Evolutionary conservation across 2,888 invertebrate genomes (phyloP).

Genomic region (Chorisops tibialis): DNA sequence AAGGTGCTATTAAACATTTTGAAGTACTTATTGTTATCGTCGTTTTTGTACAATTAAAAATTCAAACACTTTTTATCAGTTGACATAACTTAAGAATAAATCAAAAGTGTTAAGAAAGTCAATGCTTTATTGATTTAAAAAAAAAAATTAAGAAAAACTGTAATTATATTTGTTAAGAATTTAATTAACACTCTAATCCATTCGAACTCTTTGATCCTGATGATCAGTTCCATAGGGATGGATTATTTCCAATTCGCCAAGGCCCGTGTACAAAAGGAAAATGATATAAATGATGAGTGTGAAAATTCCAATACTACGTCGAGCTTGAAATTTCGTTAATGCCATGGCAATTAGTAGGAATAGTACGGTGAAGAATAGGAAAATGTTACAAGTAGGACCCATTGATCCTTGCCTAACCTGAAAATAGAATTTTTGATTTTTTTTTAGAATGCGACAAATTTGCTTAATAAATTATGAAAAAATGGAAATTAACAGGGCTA

Average conservation of each 20-base stretch:
- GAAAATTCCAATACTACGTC: constrained; percentile 53
- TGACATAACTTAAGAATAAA: not conserved
- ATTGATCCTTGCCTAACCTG: constrained; percentile 49
- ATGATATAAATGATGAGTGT: constrained; percentile 53
- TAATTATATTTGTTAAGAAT: not conserved
- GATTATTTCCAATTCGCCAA: constrained; percentile 53
- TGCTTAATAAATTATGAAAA: no score
- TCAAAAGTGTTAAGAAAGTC: not conserved
- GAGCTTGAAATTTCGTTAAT: constrained; percentile 52
- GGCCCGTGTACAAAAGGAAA: constrained; percentile 54
- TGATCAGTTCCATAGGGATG: constrained; percentile 50
- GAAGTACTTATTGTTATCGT: not conserved
- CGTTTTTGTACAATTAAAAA: no score
- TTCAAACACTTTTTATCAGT: not conserved
- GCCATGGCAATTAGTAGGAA: constrained; percentile 52
- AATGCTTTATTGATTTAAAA: not conserved
- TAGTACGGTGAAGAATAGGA: constrained; percentile 51
- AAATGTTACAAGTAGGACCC: constrained; percentile 51
- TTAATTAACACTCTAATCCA: constrained; percentile 9
- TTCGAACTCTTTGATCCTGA: constrained; percentile 20
- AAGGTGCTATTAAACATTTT: not conserved
- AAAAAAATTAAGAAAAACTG: not conserved
- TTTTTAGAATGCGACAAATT: no score
- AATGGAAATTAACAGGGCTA: no score
- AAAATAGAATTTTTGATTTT: not conserved